phyloP scores from a whole-genome alignment of 2,113 vertebrate species.

The Apodemus speciosus region DNA sequence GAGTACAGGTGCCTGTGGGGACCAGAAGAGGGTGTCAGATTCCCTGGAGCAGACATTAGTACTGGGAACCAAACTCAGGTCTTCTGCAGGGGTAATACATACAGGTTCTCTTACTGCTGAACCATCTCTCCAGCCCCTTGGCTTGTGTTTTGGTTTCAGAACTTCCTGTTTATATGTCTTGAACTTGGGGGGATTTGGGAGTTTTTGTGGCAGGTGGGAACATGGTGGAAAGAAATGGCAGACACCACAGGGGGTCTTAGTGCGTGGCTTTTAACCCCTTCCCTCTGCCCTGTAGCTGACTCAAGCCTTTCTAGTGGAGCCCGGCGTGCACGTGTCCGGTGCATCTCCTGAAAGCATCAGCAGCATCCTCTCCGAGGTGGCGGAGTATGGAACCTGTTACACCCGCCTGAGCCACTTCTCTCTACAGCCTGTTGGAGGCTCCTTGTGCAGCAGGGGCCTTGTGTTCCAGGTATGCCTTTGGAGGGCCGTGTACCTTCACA shows the following conservation, averaged over 20 bases:
- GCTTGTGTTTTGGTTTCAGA: neutral
- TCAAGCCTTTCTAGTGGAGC: conserved; percentile 91
- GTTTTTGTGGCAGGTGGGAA: neutral
- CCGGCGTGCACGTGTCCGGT: conserved; percentile 93
- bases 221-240: neutral
- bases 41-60: neutral
- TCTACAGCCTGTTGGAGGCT: conserved; percentile 88
- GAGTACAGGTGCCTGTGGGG: neutral
- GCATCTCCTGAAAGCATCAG: conserved; percentile 94
- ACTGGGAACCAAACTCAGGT: neutral
- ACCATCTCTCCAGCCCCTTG: neutral
- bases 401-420: conserved; percentile 93
- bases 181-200: neutral
- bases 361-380: conserved; percentile 91
- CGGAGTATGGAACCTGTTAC: conserved; percentile 94
- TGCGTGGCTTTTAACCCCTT: neutral
- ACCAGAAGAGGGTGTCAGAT: neutral
- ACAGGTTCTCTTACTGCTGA: neutral
- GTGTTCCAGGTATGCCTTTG: conserved; percentile 93
- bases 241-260: neutral
- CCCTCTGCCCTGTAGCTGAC: conserved; percentile 79
- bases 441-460: conserved; percentile 90
- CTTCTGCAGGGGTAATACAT: neutral
- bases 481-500: neutral
- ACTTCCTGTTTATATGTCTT: neutral